A percentile compares a stretch with the other conserved stretches of the same genome.
Conservation (phyloP, 92 coral and sea anemone genomes). For the Heteractis magnifica region DNA sequence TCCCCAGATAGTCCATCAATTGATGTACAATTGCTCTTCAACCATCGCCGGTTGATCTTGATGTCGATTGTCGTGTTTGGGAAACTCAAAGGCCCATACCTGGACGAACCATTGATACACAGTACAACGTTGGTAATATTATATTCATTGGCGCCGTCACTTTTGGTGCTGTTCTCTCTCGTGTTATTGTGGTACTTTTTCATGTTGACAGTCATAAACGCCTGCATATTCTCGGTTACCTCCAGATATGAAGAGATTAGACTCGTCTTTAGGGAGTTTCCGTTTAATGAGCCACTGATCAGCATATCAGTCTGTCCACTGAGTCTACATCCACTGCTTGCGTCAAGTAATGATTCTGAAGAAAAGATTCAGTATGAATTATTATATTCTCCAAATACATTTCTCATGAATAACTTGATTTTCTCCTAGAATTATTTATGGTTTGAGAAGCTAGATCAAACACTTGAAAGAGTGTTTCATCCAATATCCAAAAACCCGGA, state of each 20-base stretch:
- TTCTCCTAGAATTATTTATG: too few relatives aligned
- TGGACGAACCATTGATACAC: conserved; percentile 32
- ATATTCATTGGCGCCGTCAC: neutral
- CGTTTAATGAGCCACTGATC: neutral
- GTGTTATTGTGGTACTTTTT: neutral
- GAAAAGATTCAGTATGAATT: neutral
- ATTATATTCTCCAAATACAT: too few relatives aligned
- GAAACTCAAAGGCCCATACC: conserved; percentile 50
- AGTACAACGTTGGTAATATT: conserved; percentile 1
- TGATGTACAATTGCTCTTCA: conserved; percentile 2
- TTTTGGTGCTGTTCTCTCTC: neutral
- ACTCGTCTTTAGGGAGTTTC: neutral
- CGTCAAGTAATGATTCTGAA: neutral
- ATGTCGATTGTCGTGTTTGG: conserved; percentile 27
- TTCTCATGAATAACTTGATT: too few relatives aligned
- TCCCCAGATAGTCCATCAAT: neutral
- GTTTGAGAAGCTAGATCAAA: too few relatives aligned
- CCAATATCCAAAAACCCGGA: too few relatives aligned
- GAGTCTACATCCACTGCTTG: neutral
- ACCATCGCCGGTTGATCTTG: neutral
- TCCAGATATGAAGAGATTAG: neutral
- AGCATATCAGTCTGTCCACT: neutral
- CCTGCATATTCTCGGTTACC: neutral
- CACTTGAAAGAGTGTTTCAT: too few relatives aligned
- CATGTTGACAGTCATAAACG: neutral